A percentile compares a stretch with the other conserved stretches of the same genome.
phyloP scores from a whole-genome alignment of 2,797 vertebrate genomes.

The Cirrhinus molitorella region DNA sequence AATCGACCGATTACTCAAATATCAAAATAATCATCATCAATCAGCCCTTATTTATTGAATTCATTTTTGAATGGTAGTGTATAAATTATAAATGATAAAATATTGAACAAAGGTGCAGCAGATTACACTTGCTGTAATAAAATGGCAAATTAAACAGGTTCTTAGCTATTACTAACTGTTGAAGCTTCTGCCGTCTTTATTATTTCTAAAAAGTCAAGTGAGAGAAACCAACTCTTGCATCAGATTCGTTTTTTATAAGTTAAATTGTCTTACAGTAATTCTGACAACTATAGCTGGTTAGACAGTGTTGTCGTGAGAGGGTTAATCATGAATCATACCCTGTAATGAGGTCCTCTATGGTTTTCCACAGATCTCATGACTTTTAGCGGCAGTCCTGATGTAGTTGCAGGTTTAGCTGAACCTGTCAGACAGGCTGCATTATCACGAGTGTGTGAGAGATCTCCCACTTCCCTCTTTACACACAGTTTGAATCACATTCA shows the following conservation, averaged over 20 bases:
- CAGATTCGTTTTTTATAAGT: not conserved
- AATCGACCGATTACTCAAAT: too few relatives aligned
- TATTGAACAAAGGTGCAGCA: too few relatives aligned
- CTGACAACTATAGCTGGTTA: not conserved
- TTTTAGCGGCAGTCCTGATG: not conserved
- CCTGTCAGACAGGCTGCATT: conserved; percentile 54
- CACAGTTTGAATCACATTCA: not conserved
- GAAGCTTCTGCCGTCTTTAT: not conserved
- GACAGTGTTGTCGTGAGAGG: not conserved
- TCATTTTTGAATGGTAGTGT: not conserved
- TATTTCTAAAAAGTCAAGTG: not conserved
- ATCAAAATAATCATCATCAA: too few relatives aligned
- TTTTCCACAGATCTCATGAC: not conserved
- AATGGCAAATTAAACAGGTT: not conserved
- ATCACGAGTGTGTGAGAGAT: conserved; percentile 45
- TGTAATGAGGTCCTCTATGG: not conserved
- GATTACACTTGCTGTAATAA: not conserved
- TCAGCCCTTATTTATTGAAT: too few relatives aligned
- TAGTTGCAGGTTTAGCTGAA: conserved; percentile 40
- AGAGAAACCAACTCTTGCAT: not conserved
- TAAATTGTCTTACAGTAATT: not conserved
- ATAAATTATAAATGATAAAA: too few relatives aligned
- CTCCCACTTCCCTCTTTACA: conserved; percentile 47
- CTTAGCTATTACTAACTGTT: not conserved
- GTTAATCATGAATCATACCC: not conserved